Percentiles rank a stretch among this genome's conserved stretches.
These are phyloP conservation scores for Chitala chitala DNA, from an alignment of 2,113 vertebrate genomes.

Conservation along the genomic window DNA sequence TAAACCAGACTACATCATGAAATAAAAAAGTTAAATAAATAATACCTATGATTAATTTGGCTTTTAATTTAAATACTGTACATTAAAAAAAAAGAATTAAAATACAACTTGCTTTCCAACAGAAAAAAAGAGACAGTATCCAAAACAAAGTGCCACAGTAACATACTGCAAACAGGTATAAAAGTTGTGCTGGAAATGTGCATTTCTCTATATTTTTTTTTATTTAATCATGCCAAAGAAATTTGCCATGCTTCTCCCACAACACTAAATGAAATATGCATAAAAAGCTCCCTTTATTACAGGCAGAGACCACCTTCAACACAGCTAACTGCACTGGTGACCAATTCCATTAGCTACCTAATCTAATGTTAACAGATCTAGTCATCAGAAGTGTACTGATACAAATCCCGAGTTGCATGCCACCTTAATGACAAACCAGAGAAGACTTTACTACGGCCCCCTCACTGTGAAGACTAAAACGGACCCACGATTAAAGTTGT, in stretches of 20 bases:
- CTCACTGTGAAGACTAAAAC: not conserved
- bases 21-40: conserved; percentile 57
- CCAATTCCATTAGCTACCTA: not conserved
- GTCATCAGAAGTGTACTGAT: not conserved
- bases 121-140: conserved; percentile 32
- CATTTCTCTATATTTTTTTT: conserved; percentile 27
- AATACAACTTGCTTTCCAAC: conserved; percentile 26
- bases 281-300: conserved; percentile 16
- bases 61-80: conserved; percentile 51
- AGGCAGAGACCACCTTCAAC: conserved; percentile 31
- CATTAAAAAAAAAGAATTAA: conserved; percentile 21
- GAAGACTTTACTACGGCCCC: not conserved
- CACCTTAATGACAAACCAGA: not conserved
- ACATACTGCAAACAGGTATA: conserved; percentile 36
- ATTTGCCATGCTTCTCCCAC: conserved; percentile 25
- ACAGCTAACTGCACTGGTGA: not conserved
- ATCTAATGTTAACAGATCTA: conserved; percentile 1
- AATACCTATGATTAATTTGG: conserved; percentile 57
- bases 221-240: conserved; percentile 34
- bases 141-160: conserved; percentile 48
- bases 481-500: conserved; percentile 20
- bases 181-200: conserved; percentile 41
- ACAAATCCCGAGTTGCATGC: not conserved
- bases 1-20: conserved; percentile 43
- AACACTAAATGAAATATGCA: not conserved